Conservation (phyloP, 2,888 invertebrate species). For the Perizoma flavofasciatum region DNA sequence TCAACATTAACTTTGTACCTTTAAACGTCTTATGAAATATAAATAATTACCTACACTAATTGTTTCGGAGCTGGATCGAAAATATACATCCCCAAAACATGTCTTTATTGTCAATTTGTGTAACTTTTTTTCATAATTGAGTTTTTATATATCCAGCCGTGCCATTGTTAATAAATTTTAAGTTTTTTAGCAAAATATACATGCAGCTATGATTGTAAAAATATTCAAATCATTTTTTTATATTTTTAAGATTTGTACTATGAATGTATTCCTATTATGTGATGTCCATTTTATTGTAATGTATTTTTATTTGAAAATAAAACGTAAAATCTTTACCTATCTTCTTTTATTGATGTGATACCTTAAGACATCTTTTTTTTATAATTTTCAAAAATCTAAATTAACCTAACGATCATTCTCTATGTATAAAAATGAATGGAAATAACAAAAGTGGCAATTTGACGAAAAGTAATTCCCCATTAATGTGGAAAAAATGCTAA, state of each 20-base stretch:
- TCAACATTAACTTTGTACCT: too few species aligned
- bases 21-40: too few species aligned
- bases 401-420: too few species aligned
- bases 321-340: slow-evolving; percentile 35
- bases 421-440: too few species aligned
- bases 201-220: slow-evolving; percentile 13
- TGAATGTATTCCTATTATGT: slow-evolving; percentile 55
- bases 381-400: too few species aligned
- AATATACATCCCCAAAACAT: background rate
- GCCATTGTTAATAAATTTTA: slow-evolving; percentile 2
- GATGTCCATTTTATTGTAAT: slow-evolving; percentile 54
- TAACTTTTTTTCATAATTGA: background rate
- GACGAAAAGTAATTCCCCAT: too few species aligned
- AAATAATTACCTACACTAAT: too few species aligned
- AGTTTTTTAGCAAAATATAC: slow-evolving; percentile 11
- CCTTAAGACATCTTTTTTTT: background rate
- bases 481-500: too few species aligned
- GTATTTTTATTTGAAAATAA: slow-evolving; percentile 63
- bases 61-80: background rate
- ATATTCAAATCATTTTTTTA: slow-evolving; percentile 32
- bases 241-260: slow-evolving; percentile 47
- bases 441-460: too few species aligned
- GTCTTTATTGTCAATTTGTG: background rate
- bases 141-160: background rate
- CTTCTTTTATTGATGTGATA: slow-evolving; percentile 1